Base-by-base conservation (phyloP, 2,797 vertebrate genomes). In the Petrocephalus sullivani region DNA sequence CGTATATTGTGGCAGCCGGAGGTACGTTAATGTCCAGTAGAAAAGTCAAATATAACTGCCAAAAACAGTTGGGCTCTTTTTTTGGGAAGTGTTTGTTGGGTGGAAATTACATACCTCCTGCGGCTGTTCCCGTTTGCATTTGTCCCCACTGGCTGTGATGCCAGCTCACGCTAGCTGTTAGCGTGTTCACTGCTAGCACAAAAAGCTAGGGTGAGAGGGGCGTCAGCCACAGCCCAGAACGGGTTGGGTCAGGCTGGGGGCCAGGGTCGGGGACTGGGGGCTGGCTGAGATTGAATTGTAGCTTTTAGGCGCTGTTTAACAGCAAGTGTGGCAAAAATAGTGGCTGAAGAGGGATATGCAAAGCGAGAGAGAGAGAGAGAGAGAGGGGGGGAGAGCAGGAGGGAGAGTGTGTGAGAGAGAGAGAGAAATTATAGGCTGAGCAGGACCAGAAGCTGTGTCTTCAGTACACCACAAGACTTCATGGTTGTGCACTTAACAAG, bases 251-350 rank as follows among this genome's bases (percentile, higher is more conserved):
- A 4, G 37, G 49, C 28, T 53, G 21, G 49, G 85, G 64, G 83
- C 3, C 3, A 33, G 85, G 64, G 83, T 2, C 3, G 28, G n/a
- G n/a, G 37, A 21, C 56, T 92, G 67, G 67, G 23, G 33, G 67
- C 33, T 37, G 67, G 67, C 67, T 71, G 28, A 71, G 67, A 37
- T 37, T 92, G 89, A 92, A 90, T 61, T 9, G 90, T 87, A 87
- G 92, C 93, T 93, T 53, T 58, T 84, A 89, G 94, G 93, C 90
- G 89, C 90, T 89, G 92, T 95, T 95, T 94, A 91, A 88, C 90
- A 88, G 90, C 91, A 90, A 89, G 84, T 87, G 87, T 84, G 84
- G 83, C 89, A 75, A 71, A 88, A 85, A 82, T 23, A 61, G 46
- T 21, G 49, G 6, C 41, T 64, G 85, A 37, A n/a, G 89, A 89